A percentile compares a stretch with the other conserved stretches of the same genome.
These are phyloP conservation scores for Proales similis DNA, from an alignment of 1,140 invertebrate species.

Conservation along the genomic window DNA sequence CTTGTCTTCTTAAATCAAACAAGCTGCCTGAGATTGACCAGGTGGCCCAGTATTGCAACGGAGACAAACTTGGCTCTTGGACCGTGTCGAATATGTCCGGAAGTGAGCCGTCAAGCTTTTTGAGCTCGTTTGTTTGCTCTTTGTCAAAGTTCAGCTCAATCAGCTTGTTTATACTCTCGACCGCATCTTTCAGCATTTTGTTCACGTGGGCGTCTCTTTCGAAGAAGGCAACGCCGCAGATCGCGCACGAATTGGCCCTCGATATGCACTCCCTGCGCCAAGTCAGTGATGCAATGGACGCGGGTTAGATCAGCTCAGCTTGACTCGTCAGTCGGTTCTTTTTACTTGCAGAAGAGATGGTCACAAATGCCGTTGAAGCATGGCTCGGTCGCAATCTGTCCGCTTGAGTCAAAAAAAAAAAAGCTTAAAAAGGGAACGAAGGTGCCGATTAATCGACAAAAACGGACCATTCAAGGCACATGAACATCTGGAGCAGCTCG, in stretches of 20 bases:
- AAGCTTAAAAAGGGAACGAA: background rate
- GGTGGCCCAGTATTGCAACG: too few relatives aligned
- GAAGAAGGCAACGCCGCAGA: slow-evolving; percentile 10
- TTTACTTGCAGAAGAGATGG: slow-evolving; percentile 29
- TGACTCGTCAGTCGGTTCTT: background rate
- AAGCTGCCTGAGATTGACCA: too few relatives aligned
- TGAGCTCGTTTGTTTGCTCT: too few relatives aligned
- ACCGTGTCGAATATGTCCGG: too few relatives aligned
- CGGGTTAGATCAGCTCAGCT: too few relatives aligned
- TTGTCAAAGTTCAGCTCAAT: slow-evolving; percentile 7
- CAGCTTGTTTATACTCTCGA: slow-evolving; percentile 15
- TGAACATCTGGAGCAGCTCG: slow-evolving; percentile 4
- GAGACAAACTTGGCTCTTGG: too few relatives aligned
- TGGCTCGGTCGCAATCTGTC: background rate
- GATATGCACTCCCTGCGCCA: slow-evolving; percentile 15
- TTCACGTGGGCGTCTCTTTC: slow-evolving; percentile 32
- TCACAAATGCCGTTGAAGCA: slow-evolving; percentile 22
- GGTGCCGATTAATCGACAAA: background rate
- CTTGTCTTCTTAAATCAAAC: too few relatives aligned
- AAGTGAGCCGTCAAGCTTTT: too few relatives aligned
- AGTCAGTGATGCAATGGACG: too few relatives aligned
- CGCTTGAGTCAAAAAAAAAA: background rate
- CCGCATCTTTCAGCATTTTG: slow-evolving; percentile 37
- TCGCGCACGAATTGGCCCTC: slow-evolving; percentile 12
- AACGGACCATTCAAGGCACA: slow-evolving; percentile 15